phyloP scores from a whole-genome alignment of 2,113 vertebrate genomes.

The Alces alces region DNA sequence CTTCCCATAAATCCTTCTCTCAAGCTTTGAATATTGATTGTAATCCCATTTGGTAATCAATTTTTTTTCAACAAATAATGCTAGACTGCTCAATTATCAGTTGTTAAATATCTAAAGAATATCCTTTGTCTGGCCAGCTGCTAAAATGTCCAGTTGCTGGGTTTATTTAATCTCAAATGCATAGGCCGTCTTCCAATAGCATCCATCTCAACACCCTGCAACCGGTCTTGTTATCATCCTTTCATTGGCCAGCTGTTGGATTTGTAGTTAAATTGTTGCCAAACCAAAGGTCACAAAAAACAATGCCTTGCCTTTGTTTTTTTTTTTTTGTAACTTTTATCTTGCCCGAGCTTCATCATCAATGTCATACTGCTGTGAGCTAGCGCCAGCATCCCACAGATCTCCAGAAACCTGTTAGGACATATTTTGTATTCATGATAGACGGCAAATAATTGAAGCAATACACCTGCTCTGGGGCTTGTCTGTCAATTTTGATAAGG shows the following conservation, averaged over 20 bases:
- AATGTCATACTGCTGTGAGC: slow-evolving; percentile 31
- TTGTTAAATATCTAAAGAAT: slow-evolving; percentile 66
- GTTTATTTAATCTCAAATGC: slow-evolving; percentile 59
- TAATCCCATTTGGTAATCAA: slow-evolving; percentile 43
- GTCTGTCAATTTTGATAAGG: slow-evolving; percentile 39
- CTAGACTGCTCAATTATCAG: slow-evolving; percentile 66
- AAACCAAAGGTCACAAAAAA: slow-evolving; percentile 58
- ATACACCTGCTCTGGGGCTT: slow-evolving; percentile 27
- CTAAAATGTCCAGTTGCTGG: slow-evolving; percentile 60
- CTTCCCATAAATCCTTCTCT: not conserved
- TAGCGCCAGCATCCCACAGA: slow-evolving; percentile 12
- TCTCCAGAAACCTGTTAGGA: slow-evolving; percentile 45
- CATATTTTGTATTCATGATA: slow-evolving; percentile 47
- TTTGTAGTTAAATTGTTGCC: slow-evolving; percentile 60
- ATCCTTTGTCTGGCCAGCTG: slow-evolving; percentile 75
- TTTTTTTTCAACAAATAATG: slow-evolving; percentile 52
- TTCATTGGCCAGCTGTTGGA: slow-evolving; percentile 70
- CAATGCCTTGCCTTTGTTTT: not conserved
- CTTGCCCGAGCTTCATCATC: slow-evolving; percentile 7
- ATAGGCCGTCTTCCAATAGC: slow-evolving; percentile 58
- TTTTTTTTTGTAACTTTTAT: slow-evolving; percentile 32
- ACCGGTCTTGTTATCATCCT: slow-evolving; percentile 28
- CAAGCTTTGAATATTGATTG: slow-evolving; percentile 30
- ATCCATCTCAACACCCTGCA: slow-evolving; percentile 47
- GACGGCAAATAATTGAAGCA: slow-evolving; percentile 37